Percentiles rank a stretch among this genome's conserved stretches.
phyloP scores from a whole-genome alignment of 2,888 invertebrate genomes.

The Pseudococcus longispinus region DNA sequence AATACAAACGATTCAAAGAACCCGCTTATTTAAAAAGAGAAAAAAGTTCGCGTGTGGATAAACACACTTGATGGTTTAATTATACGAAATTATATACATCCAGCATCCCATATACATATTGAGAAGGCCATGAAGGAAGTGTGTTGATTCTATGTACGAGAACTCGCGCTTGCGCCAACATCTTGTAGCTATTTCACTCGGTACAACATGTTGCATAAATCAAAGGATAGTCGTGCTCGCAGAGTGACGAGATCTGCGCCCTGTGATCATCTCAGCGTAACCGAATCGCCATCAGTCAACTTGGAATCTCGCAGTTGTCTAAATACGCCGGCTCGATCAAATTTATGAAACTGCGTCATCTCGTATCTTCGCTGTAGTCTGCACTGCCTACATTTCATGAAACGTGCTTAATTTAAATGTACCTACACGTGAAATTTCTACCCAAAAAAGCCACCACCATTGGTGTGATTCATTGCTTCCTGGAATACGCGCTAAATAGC shows the following conservation, averaged over 20 bases:
- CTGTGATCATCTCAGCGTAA: neutral
- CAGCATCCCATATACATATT: neutral
- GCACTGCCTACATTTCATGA: neutral
- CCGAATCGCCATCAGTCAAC: slow-evolving; percentile 1
- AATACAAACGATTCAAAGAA: slow-evolving; percentile 24
- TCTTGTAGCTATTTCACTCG: neutral
- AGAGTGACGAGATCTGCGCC: neutral
- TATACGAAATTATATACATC: neutral
- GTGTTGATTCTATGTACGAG: neutral
- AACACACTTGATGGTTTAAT: slow-evolving; percentile 16
- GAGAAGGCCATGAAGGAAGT: neutral
- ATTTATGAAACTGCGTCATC: neutral
- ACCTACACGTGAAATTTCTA: neutral
- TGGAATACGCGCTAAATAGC: neutral
- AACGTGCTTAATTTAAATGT: neutral
- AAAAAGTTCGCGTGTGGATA: neutral
- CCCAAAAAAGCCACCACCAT: slow-evolving; percentile 10
- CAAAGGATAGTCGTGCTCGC: neutral
- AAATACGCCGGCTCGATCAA: neutral
- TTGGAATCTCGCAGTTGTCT: neutral
- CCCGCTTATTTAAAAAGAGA: neutral
- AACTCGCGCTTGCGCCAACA: neutral
- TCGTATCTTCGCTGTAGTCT: neutral
- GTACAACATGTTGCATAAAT: slow-evolving; percentile 9
- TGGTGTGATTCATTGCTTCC: slow-evolving; percentile 13